Conservation (phyloP, 2,888 invertebrate species). For the Candidula unifasciata region DNA sequence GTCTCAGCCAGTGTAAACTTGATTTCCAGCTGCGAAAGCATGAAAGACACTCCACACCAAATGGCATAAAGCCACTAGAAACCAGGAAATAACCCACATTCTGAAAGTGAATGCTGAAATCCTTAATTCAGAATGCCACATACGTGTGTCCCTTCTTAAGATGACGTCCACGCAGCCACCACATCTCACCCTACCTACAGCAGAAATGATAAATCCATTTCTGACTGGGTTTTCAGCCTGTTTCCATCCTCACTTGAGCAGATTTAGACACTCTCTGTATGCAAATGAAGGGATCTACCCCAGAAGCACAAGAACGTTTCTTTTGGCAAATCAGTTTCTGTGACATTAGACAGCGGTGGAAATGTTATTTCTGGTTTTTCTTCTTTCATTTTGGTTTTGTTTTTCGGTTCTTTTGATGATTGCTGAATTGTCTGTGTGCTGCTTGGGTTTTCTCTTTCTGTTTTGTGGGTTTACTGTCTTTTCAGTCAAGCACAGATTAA, state of each 20-base stretch:
- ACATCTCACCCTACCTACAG: neutral
- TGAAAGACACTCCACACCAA: no score
- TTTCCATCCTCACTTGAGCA: neutral
- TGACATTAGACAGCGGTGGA: neutral
- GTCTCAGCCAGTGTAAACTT: no score
- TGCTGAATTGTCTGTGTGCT: no score
- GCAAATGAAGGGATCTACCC: conserved; percentile 27
- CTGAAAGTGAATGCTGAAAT: neutral
- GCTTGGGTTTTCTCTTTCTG: no score
- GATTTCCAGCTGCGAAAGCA: no score
- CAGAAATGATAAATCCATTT: neutral
- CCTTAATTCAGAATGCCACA: neutral
- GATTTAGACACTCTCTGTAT: neutral
- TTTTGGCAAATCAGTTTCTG: neutral
- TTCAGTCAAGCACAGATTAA: no score
- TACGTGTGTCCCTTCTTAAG: neutral
- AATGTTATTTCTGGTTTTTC: conserved; percentile 15
- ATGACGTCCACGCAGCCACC: neutral
- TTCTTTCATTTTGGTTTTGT: neutral
- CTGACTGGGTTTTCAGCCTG: neutral
- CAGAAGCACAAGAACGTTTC: neutral
- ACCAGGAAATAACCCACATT: no score
- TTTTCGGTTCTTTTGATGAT: conserved; percentile 2
- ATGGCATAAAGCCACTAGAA: no score
- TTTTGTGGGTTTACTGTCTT: no score